Evolutionary conservation across 2,797 vertebrate genomes (phyloP).

Genomic region (Coilia nasus): DNA sequence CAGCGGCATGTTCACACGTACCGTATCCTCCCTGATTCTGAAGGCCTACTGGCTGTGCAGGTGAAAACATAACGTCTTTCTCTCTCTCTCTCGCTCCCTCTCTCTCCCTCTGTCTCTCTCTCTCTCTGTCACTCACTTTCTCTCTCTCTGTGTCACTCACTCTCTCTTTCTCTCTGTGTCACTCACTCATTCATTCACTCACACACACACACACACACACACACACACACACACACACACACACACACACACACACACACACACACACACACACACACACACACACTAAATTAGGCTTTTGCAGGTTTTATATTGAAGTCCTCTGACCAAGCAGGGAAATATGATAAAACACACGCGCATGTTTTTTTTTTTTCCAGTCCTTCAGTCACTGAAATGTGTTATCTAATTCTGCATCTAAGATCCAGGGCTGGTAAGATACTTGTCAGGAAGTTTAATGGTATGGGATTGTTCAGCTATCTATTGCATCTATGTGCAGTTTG

Average conservation of each 20-base stretch:
- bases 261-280: background rate
- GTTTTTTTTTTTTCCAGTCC: background rate
- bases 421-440: background rate
- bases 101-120: too few species aligned
- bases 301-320: background rate
- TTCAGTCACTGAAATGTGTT: background rate
- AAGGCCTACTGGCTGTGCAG: conserved; percentile 82
- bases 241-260: background rate
- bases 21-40: conserved; percentile 79
- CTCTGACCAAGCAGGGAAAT: background rate
- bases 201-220: background rate
- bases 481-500: background rate
- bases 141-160: too few species aligned
- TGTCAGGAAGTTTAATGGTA: background rate
- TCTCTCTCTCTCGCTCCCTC: too few species aligned
- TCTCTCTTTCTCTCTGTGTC: too few species aligned
- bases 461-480: background rate
- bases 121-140: background rate
- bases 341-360: background rate
- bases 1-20: conserved; percentile 84
- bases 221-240: background rate
- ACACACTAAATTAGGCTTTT: background rate
- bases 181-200: background rate
- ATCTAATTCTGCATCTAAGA: background rate
- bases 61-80: conserved; percentile 60